Base-by-base conservation (phyloP, 2,113 vertebrate species). In the Sisor rabdophorus region DNA sequence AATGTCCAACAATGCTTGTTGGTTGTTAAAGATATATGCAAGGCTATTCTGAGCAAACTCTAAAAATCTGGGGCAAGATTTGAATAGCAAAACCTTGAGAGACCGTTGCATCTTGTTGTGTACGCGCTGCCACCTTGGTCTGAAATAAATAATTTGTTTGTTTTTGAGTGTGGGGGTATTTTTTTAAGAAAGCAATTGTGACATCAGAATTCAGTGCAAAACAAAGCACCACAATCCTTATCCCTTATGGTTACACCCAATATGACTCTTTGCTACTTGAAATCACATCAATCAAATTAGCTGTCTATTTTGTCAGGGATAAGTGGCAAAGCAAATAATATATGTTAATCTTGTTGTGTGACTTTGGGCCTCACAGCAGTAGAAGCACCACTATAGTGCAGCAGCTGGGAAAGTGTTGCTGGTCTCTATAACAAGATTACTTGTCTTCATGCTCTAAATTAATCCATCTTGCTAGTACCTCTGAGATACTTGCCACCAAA, bases 361-460 rank as follows among this genome's bases (percentile, higher is more conserved):
- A 52, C 60, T 64, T 52, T n/a, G n/a, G n/a, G n/a, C n/a, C 61
- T 15, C 24, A 47, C 17, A 53, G 40, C 20, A 73, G 56, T 50
- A 28, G 24, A 50, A 52, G 26, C 47, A 58, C 10, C 48, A 67
- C 64, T 55, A 56, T 55, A 63, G 44, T 68, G 32, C 17, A 28
- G 47, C 36, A 26, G 48, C 30, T 50, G 50, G 47, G 16, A 61
- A 75, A 81, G 67, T 54, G 48, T 60, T 60, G 44, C 54, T n/a
- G 7, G 48, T 76, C 50, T 26, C 44, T 63, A 64, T 77, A 76
- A 82, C 74, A 76, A 82, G 81, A 82, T 79, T 82, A 71, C 73
- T n/a, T 30, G 26, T 74, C 63, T n/a, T n/a, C 28, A 22, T 13
- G 22, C 73, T 68, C 20, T 77, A 80, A 82, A 82, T 71, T 40